phyloP scores from a whole-genome alignment of 2,888 invertebrate genomes.

The Macroteleia sp. region DNA sequence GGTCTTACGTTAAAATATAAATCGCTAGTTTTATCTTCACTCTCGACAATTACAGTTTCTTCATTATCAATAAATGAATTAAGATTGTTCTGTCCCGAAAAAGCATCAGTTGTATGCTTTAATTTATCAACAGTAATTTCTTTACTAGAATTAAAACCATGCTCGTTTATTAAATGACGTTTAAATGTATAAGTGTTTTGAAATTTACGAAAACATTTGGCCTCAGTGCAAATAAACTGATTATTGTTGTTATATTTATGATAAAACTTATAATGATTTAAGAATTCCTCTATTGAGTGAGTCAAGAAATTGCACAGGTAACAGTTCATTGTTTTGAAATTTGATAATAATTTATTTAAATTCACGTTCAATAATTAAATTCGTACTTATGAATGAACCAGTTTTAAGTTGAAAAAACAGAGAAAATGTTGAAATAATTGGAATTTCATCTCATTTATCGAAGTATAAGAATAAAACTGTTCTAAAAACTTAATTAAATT shows the following conservation, averaged over 20 bases:
- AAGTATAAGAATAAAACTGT: too few species aligned
- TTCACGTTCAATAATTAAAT: too few species aligned
- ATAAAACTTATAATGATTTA: conserved; percentile 5
- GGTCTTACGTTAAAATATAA: neutral
- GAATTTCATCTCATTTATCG: too few species aligned
- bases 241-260: conserved; percentile 1
- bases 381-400: too few species aligned
- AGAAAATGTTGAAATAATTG: neutral
- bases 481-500: too few species aligned
- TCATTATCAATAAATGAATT: neutral
- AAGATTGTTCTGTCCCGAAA: too few species aligned
- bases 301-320: neutral
- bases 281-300: neutral
- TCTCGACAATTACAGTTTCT: neutral
- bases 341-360: neutral
- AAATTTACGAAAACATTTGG: conserved; percentile 3
- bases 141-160: neutral
- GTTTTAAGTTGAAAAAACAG: too few species aligned
- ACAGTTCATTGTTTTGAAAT: neutral
- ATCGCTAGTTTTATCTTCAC: neutral
- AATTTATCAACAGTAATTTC: neutral
- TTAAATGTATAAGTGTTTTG: neutral
- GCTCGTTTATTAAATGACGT: conserved; percentile 4
- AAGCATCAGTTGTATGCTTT: too few species aligned
- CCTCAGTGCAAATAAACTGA: conserved; percentile 6